Percentiles rank a stretch among this genome's conserved stretches.
phyloP scores from a whole-genome alignment of 2,797 vertebrate species.

The Parambassis ranga region DNA sequence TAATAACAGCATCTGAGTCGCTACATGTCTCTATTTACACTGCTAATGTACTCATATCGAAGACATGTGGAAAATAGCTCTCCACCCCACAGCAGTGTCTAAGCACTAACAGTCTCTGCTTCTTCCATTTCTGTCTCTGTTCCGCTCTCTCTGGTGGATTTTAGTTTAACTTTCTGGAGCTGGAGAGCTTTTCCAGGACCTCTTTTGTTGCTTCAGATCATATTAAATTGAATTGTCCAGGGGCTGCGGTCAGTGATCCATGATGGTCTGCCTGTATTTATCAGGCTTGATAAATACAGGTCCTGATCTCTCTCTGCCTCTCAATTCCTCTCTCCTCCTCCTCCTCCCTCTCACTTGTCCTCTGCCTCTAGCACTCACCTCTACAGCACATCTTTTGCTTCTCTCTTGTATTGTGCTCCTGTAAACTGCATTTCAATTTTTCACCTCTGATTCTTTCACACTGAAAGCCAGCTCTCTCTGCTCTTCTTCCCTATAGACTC shows the following conservation, averaged over 20 bases:
- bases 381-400: neutral
- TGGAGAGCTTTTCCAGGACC: conserved; percentile 25
- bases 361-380: conserved; percentile 24
- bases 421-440: conserved; percentile 24
- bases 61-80: neutral
- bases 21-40: conserved; percentile 16
- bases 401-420: conserved; percentile 6
- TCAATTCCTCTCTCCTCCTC: conserved; percentile 4
- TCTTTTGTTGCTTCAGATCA: conserved; percentile 48
- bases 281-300: conserved; percentile 64
- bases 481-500: conserved; percentile 6
- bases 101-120: neutral
- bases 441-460: neutral
- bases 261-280: conserved; percentile 46
- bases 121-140: neutral
- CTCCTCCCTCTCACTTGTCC: conserved; percentile 4
- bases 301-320: conserved; percentile 46
- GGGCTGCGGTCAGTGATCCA: conserved; percentile 59
- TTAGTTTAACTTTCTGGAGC: conserved; percentile 34
- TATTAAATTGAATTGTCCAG: conserved; percentile 59
- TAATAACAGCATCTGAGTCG: conserved; percentile 19
- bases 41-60: conserved; percentile 9
- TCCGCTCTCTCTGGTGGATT: conserved; percentile 8
- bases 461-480: conserved; percentile 6
- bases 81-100: neutral